Conservation (phyloP, 2,797 vertebrate species). For the Danio choprae region DNA sequence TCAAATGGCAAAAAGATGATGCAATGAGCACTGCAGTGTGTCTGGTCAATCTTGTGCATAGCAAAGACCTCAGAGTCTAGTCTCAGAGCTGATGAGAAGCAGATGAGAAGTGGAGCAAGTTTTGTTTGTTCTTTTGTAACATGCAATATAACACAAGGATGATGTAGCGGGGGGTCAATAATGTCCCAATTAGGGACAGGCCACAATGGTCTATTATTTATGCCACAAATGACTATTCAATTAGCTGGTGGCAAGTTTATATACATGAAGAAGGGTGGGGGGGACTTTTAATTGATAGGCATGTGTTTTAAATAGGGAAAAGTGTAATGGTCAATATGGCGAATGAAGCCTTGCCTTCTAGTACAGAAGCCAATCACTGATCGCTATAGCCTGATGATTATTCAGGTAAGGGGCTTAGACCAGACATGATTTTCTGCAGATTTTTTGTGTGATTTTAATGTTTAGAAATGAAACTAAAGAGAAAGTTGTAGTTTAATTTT, state of each 20-base stretch:
- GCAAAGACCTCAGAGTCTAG: conserved; percentile 22
- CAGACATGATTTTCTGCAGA: too few relatives aligned
- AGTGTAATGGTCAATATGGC: too few relatives aligned
- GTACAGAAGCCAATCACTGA: too few relatives aligned
- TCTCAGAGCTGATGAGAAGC: conserved; percentile 37
- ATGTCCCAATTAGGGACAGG: not conserved
- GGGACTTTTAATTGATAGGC: too few relatives aligned
- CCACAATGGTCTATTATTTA: not conserved
- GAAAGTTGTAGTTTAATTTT: too few relatives aligned
- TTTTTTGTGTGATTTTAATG: too few relatives aligned
- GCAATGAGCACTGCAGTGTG: conserved; percentile 22
- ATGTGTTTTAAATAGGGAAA: too few relatives aligned
- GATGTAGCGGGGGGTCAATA: conserved; percentile 4
- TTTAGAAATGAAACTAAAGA: too few relatives aligned
- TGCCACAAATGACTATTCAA: not conserved
- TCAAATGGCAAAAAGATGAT: conserved; percentile 43
- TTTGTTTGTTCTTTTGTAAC: not conserved
- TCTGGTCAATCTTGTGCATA: conserved; percentile 46
- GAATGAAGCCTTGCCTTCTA: too few relatives aligned
- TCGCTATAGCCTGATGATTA: too few relatives aligned
- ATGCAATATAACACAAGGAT: conserved; percentile 22
- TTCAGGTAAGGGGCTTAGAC: too few relatives aligned
- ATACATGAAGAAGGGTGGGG: too few relatives aligned
- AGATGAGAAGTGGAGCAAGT: conserved; percentile 3
- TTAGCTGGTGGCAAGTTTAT: not conserved